Percentiles rank a stretch among this genome's conserved stretches.
phyloP scores from a whole-genome alignment of 2,113 vertebrate genomes.

The Chaetura pelagica region DNA sequence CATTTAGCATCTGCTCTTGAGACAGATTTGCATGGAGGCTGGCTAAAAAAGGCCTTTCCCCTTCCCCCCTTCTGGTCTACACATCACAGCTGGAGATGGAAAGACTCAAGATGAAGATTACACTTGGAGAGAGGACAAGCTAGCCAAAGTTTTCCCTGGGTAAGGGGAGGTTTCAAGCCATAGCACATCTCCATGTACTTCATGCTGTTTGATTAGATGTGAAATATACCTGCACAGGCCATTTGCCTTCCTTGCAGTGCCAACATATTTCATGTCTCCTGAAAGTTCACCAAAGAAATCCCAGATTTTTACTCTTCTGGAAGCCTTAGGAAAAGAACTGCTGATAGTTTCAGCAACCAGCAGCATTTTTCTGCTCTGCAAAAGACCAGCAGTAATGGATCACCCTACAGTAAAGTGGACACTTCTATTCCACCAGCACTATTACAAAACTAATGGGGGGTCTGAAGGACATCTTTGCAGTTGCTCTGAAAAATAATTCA shows the following conservation, averaged over 20 bases:
- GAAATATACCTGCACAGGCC: background rate
- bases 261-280: background rate
- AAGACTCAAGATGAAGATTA: fast-evolving
- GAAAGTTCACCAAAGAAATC: constrained; percentile 7
- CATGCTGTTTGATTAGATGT: background rate
- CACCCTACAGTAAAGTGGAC: background rate
- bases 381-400: background rate
- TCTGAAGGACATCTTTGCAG: constrained; percentile 1
- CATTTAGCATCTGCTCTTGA: background rate
- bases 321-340: background rate
- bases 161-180: background rate
- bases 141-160: background rate
- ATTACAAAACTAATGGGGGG: background rate
- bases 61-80: background rate
- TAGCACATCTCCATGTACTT: background rate
- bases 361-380: background rate
- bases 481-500: constrained; percentile 6
- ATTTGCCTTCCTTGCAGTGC: background rate
- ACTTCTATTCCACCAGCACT: background rate
- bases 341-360: background rate
- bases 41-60: background rate
- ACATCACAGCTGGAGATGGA: background rate
- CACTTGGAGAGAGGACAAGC: background rate
- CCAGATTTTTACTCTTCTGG: background rate
- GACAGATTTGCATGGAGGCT: background rate